phyloP scores from a whole-genome alignment of 2,797 vertebrate genomes.

The Anas bernieri region DNA sequence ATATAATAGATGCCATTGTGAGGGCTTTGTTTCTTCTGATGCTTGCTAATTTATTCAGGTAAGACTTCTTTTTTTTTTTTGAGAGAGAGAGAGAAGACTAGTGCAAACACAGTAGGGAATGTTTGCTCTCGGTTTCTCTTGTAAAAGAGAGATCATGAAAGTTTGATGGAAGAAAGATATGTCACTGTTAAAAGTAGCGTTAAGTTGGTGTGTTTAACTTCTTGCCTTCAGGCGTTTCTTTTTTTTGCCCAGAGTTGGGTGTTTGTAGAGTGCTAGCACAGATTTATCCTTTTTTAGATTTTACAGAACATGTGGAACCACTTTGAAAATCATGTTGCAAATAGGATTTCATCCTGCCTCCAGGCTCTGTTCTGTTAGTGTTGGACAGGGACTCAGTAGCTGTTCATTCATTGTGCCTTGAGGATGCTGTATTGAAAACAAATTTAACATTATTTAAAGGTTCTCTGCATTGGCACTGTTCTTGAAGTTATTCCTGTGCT shows the following conservation, averaged over 20 bases:
- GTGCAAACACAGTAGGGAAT: fast-evolving
- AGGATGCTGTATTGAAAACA: neutral
- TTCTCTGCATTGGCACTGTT: neutral
- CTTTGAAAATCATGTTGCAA: constrained; percentile 3
- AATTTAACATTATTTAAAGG: neutral
- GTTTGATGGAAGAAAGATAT: neutral
- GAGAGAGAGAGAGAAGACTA: too few relatives aligned
- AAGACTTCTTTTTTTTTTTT: neutral
- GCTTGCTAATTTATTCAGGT: neutral
- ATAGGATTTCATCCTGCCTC: neutral
- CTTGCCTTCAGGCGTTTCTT: neutral
- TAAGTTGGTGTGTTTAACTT: neutral
- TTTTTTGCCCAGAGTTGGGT: neutral
- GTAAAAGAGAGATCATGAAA: neutral
- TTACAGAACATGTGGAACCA: neutral
- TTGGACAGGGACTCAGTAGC: neutral
- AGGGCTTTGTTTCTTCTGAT: neutral
- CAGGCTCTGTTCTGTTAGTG: neutral
- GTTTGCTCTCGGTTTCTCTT: neutral
- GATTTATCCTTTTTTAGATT: neutral
- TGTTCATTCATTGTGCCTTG: neutral
- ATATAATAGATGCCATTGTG: neutral
- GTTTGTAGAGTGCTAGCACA: neutral
- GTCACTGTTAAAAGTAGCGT: neutral
- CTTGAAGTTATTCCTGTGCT: neutral